Evolutionary conservation across 2,113 vertebrate species (phyloP).

Genomic region (Pseudorasbora parva): DNA sequence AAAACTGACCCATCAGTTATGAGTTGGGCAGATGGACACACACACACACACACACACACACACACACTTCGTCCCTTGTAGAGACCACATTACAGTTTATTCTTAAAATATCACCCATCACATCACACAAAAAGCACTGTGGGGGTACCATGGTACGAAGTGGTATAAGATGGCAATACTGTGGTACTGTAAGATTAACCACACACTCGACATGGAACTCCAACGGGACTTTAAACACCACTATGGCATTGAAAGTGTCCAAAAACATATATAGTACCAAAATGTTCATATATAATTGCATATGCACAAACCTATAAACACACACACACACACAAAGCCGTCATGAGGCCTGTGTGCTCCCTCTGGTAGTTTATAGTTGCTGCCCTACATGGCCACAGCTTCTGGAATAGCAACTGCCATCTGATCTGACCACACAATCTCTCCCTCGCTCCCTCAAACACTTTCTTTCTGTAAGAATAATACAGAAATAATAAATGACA

Average conservation of each 20-base stretch:
- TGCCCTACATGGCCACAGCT: constrained; percentile 82
- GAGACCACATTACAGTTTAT: background rate
- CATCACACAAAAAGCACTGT: constrained; percentile 13
- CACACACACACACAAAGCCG: constrained; percentile 45
- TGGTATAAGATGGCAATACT: background rate
- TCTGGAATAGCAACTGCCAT: constrained; percentile 85
- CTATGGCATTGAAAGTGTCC: background rate
- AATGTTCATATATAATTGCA: background rate
- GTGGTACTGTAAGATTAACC: background rate
- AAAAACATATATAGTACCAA: background rate
- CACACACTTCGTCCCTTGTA: background rate
- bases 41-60: background rate
- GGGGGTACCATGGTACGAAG: too few relatives aligned
- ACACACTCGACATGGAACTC: background rate
- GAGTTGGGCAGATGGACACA: constrained; percentile 19
- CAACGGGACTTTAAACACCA: background rate
- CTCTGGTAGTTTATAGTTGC: constrained; percentile 82
- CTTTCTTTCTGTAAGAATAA: constrained; percentile 21
- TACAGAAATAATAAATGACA: constrained; percentile 11
- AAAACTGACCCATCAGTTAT: constrained; percentile 13
- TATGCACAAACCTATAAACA: background rate
- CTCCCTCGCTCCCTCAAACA: constrained; percentile 53
- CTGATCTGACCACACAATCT: constrained; percentile 71
- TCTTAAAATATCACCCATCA: constrained; percentile 12
- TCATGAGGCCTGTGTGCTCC: constrained; percentile 61